Conservation (phyloP, 2,113 vertebrate species). For the Catagonus wagneri region DNA sequence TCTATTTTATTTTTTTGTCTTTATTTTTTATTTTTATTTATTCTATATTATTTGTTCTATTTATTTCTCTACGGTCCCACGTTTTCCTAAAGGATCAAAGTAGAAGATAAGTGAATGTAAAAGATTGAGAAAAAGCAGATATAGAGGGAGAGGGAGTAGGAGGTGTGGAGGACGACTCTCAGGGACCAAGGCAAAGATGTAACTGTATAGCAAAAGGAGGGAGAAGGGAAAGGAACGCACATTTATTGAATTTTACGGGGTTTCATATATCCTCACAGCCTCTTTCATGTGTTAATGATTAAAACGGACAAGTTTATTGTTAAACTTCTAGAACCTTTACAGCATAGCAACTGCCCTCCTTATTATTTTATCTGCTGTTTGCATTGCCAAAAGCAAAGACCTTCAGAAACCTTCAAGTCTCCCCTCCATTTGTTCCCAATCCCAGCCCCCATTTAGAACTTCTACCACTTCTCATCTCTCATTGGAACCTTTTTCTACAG, state of each 20-base stretch:
- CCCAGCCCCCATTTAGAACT: background rate
- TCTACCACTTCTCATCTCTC: background rate
- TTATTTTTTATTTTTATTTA: no score
- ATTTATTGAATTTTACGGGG: background rate
- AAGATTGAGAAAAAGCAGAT: background rate
- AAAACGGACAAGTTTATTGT: conserved; percentile 26
- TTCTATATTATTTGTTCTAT: no score
- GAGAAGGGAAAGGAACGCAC: background rate
- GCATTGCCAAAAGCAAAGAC: background rate
- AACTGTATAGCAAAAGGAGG: background rate
- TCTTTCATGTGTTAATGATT: conserved; percentile 4
- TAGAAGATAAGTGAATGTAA: background rate
- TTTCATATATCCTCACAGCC: background rate
- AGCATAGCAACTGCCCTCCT: background rate
- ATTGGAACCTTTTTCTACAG: background rate
- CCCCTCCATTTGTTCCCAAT: background rate
- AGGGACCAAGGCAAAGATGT: background rate
- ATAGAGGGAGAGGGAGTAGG: background rate
- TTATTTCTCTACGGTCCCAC: background rate
- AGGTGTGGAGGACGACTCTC: background rate
- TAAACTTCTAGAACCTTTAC: background rate
- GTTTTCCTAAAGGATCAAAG: background rate
- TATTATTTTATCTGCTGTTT: background rate
- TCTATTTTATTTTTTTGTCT: no score
- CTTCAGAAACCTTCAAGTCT: background rate